Base-by-base conservation (phyloP, 2,113 vertebrate species). In the Xerus inauris region DNA sequence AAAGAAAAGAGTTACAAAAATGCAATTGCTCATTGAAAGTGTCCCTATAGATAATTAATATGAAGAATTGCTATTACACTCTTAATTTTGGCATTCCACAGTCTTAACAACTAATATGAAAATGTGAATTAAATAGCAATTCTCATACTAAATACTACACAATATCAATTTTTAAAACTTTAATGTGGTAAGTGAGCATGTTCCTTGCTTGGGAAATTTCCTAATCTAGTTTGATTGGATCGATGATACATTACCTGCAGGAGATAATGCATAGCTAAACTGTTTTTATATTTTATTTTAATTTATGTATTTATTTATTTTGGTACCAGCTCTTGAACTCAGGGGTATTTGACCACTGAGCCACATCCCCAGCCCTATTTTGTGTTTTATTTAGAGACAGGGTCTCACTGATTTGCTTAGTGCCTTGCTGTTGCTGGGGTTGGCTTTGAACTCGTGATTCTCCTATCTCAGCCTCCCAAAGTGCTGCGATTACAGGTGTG, bases 271-370 rank as follows among this genome's bases (percentile, higher is more conserved):
- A 45, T 72, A 85, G 57, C 47, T 89, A 83, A 73, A 82, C 6
- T 72, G 35, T 59, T 90, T 82, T 47, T 94, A n/a, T 64, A 45
- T 45, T 89, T 83, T 96, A 76, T 90, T 87, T 84, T 87, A 72
- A 62, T 57, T n/a, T n/a, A n/a, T n/a, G n/a, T n/a, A n/a, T n/a
- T n/a, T n/a, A n/a, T n/a, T n/a, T n/a, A n/a, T n/a, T n/a, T n/a
- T n/a, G n/a, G n/a, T n/a, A n/a, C n/a, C n/a, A n/a, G n/a, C n/a
- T n/a, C n/a, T n/a, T n/a, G n/a, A n/a, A n/a, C n/a, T n/a, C n/a
- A n/a, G n/a, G n/a, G n/a, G n/a, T n/a, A n/a, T n/a, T n/a, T n/a
- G n/a, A n/a, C n/a, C n/a, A n/a, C n/a, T n/a, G n/a, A n/a, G n/a
- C n/a, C n/a, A n/a, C n/a, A n/a, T n/a, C n/a, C n/a, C n/a, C n/a